Percentiles rank a stretch among this genome's conserved stretches.
Evolutionary conservation across 2,888 invertebrate species (phyloP).

Genomic region (Parascotia fuliginaria): DNA sequence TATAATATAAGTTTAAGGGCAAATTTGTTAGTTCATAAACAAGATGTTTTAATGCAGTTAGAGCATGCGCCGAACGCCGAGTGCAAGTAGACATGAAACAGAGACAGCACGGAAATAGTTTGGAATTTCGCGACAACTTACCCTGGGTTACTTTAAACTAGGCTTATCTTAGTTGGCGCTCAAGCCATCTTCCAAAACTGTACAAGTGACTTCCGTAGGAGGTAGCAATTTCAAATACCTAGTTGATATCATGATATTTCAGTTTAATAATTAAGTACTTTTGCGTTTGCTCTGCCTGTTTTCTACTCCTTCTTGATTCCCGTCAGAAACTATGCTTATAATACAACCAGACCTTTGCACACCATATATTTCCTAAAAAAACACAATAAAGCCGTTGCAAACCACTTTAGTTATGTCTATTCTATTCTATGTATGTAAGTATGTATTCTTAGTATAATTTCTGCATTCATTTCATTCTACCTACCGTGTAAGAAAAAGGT

Average conservation of each 20-base stretch:
- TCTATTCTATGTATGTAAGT: too few species aligned
- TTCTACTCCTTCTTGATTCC: too few species aligned
- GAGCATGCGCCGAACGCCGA: constrained; percentile 22
- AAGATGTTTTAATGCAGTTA: constrained; percentile 31
- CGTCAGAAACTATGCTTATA: too few species aligned
- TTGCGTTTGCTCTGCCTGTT: neutral
- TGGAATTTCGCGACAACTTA: constrained; percentile 52
- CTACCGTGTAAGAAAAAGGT: too few species aligned
- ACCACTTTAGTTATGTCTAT: too few species aligned
- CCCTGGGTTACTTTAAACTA: constrained; percentile 43
- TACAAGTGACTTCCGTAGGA: constrained; percentile 38
- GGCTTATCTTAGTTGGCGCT: constrained; percentile 54
- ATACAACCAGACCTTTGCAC: too few species aligned
- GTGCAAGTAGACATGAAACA: constrained; percentile 39
- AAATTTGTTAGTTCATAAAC: constrained; percentile 19
- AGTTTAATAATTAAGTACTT: neutral
- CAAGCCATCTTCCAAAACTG: constrained; percentile 38
- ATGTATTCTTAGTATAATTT: too few species aligned
- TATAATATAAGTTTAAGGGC: constrained; percentile 1
- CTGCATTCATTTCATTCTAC: too few species aligned
- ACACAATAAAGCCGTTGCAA: too few species aligned
- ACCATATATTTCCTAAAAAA: too few species aligned
- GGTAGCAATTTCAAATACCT: constrained; percentile 18
- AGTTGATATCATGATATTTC: constrained; percentile 5
- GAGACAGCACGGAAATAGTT: constrained; percentile 46